Evolutionary conservation across 2,888 invertebrate species (phyloP), one percentile per base, ranked within the genome.

Genomic region (Priapulus caudatus): DNA sequence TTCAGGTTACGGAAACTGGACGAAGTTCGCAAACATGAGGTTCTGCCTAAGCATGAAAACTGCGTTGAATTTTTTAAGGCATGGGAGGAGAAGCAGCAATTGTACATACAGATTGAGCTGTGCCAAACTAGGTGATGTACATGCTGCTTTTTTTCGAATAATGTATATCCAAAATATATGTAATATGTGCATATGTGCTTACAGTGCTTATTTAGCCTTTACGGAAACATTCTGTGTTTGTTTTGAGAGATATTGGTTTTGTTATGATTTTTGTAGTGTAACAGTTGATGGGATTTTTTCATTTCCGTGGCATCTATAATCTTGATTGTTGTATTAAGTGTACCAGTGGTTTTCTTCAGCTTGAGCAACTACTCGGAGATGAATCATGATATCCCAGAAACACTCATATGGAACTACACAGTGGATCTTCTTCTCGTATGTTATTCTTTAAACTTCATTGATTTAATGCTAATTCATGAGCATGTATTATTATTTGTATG

Each of bases 41-140:
- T 77, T 59, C 74, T 86, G 53, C 81, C 81, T 0, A 71, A 73
- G 1, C 81, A 84, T 65, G 74, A 75, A 3, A 81, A 85, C 68
- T 79, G 82, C 64, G 79, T 85, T 1, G 71, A 74, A 47, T 78
- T 82, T 61, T 76, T 77, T 58, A 74, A 77, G 51, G 83, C 84
- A 0, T 86, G 86, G 86, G 83, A 84, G 65, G 82, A 86, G 65
- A 73, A 77, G 23, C 77, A 78, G 58, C 75, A 77, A 23, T 70
- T 84, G 2, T 83, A 79, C 63, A 79, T 84, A 63, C 79, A 82
- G 65, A 78, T 82, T 65, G 85, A 86, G 66, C 72, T 83, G 21
- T 84, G 84, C 61, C 71, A 77, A 55, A 76, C 75, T 52, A 81
- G 69, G 71, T 70, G 51, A 51, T 44, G 20, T n/a, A 4, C n/a